Evolutionary conservation across 92 coral and sea anemone species (phyloP), one percentile per base, ranked within the genome.

Genomic region (Siderastrea siderea): DNA sequence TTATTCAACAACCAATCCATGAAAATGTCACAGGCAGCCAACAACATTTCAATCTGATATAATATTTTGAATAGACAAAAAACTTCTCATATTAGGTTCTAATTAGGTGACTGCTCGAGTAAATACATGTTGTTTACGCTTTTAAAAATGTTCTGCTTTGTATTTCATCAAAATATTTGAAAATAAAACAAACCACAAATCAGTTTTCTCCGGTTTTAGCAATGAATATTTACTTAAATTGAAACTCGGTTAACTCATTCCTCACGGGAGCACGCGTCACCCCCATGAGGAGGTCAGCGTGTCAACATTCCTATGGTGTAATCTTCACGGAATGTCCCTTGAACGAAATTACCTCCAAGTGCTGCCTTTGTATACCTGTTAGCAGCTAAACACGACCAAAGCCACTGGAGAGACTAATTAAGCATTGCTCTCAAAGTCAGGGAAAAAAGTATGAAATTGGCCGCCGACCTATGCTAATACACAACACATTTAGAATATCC

Each of bases 131-230:
- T 82, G 77, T 82, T 71, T 69, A 68, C 75, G 48, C 44, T n/a
- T 50, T 74, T 26, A 26, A 13, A 70, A 47, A 44, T 46, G 52
- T 46, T 38, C 63, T 52, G 52, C 75, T 45, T 80, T 6, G 65
- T 38, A 19, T 50, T 14, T 71, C 6, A 67, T 67, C 68, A 80
- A 46, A 57, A 5, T 71, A 51, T 58, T 70, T 26, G 50, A 2
- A 50, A 47, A 71, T 68, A 19, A 67, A 82, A n/a, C 76, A 82
- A 71, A 59, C 55, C 77, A 11, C 52, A 80, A 80, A n/a, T 44
- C 52, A 4, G 64, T 67, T 67, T 64, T 13, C 52, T 38, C 10
- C 53, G 76, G 75, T 11, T 43, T 13, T 19, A 51, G 47, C 4
- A 53, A 75, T 16, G 10, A 77, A 59, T 59, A 48, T 77, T 61